These are phyloP conservation scores for Eumeta japonica DNA, from an alignment of 1,140 invertebrate species.

Conservation along the genomic window DNA sequence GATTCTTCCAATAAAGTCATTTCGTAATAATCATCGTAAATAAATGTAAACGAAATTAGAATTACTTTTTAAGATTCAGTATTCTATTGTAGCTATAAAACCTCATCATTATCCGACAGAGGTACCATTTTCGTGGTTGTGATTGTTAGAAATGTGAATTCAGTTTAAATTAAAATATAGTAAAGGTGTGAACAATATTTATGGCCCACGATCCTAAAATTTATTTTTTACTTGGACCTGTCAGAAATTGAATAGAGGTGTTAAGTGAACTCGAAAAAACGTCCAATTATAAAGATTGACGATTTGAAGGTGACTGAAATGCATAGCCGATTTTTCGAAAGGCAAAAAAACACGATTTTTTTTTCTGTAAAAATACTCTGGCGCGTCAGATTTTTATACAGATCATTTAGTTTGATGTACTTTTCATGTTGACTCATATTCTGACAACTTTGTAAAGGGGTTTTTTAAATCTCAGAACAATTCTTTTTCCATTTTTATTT, in stretches of 20 bases:
- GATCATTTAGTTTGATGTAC: neutral
- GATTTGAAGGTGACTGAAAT: neutral
- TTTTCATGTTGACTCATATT: neutral
- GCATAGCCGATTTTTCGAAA: neutral
- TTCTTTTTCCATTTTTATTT: neutral
- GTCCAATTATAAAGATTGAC: neutral
- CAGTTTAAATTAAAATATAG: too few species aligned
- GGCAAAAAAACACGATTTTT: neutral
- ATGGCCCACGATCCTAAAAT: too few species aligned
- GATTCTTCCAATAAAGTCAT: too few species aligned
- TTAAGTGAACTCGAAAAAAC: neutral
- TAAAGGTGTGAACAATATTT: too few species aligned
- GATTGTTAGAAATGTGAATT: too few species aligned
- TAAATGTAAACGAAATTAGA: too few species aligned
- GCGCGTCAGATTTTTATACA: neutral
- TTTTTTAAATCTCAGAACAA: neutral
- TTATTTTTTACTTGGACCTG: neutral
- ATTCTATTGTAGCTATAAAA: too few species aligned
- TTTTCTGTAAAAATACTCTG: neutral
- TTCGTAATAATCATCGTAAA: too few species aligned
- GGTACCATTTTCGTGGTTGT: too few species aligned
- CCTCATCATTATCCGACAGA: too few species aligned
- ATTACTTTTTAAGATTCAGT: too few species aligned
- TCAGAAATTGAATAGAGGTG: neutral
- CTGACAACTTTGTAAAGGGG: neutral